phyloP scores from a whole-genome alignment of 2,888 invertebrate genomes.

The Deladenus siricidicola region DNA sequence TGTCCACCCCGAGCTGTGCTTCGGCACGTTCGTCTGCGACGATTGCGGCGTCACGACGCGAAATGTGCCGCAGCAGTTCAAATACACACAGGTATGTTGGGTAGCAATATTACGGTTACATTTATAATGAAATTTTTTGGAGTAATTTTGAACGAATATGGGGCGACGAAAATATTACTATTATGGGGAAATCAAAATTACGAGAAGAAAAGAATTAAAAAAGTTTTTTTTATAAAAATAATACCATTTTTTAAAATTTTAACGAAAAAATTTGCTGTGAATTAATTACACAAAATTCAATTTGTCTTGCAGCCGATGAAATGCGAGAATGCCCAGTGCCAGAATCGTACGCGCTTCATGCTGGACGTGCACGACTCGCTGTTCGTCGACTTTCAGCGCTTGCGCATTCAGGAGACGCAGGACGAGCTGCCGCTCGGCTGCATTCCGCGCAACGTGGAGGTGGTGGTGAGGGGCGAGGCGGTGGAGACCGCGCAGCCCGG shows the following conservation, averaged over 20 bases:
- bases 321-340: slow-evolving; percentile 90
- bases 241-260: no score
- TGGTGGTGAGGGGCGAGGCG: slow-evolving; percentile 84
- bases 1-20: slow-evolving; percentile 89
- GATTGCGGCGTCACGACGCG: slow-evolving; percentile 89
- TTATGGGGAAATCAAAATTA: no score
- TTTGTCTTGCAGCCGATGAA: slow-evolving; percentile 85
- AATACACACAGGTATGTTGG: slow-evolving; percentile 66
- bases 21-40: slow-evolving; percentile 77
- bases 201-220: no score
- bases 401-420: slow-evolving; percentile 93
- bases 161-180: no score
- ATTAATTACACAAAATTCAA: no score
- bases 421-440: slow-evolving; percentile 89
- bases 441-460: slow-evolving; percentile 86
- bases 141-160: no score
- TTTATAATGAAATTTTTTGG: not conserved
- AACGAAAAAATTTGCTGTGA: no score
- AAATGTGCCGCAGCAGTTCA: slow-evolving; percentile 95
- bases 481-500: slow-evolving; percentile 90
- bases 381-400: slow-evolving; percentile 97
- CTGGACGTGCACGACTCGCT: slow-evolving; percentile 83
- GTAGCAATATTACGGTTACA: no score
- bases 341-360: slow-evolving; percentile 78
- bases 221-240: no score